phyloP scores from a whole-genome alignment of 2,888 invertebrate species.

The Mamestra brassicae region DNA sequence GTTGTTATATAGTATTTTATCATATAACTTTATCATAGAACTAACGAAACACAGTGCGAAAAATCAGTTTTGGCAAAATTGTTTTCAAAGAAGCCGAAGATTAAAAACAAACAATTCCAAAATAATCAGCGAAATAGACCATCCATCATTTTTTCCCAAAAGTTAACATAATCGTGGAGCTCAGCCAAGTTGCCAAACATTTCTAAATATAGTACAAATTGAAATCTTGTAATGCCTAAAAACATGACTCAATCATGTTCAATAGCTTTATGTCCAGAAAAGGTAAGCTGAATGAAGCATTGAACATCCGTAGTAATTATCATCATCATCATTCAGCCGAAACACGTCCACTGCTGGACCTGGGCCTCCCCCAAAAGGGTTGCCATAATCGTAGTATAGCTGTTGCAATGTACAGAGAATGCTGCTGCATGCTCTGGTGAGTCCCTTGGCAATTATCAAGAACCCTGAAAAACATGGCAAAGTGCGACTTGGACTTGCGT shows the following conservation, averaged over 20 bases:
- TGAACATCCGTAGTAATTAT: no score
- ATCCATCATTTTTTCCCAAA: slow-evolving; percentile 20
- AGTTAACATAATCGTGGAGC: slow-evolving; percentile 19
- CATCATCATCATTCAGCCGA: no score
- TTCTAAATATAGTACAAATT: not conserved
- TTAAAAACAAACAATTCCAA: slow-evolving; percentile 30
- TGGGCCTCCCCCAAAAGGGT: no score
- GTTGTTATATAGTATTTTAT: no score
- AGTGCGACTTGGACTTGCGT: no score
- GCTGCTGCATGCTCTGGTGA: no score
- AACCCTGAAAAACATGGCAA: no score
- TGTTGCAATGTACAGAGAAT: no score
- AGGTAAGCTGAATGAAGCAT: no score
- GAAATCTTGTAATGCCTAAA: not conserved
- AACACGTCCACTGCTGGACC: no score
- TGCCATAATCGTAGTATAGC: no score
- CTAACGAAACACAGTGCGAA: not conserved
- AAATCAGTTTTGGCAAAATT: not conserved
- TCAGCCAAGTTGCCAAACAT: slow-evolving; percentile 13
- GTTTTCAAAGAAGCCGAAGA: slow-evolving; percentile 3
- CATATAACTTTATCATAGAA: not conserved
- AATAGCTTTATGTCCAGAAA: not conserved
- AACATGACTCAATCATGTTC: not conserved
- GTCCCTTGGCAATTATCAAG: no score
- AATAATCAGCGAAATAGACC: not conserved